Conservation (phyloP, 35 echinoderm and acorn worm genomes). For the Heliocidaris tuberculata region DNA sequence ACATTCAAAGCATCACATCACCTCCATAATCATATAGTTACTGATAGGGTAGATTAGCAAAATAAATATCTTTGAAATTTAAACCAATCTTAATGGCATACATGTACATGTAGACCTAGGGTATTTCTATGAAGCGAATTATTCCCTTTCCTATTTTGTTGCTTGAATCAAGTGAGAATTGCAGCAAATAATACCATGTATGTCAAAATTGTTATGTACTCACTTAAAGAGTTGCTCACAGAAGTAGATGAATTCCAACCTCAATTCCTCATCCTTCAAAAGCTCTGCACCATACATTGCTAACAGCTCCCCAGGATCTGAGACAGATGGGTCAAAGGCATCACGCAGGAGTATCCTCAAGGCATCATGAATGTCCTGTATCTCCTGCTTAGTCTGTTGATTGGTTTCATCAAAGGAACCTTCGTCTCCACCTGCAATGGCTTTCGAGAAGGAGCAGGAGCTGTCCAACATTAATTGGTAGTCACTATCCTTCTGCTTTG, state of each 20-base stretch:
- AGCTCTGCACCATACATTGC: not conserved
- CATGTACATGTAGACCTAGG: too few species aligned
- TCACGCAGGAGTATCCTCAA: not conserved
- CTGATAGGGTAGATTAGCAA: too few species aligned
- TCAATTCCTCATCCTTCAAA: not conserved
- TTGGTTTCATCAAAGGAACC: not conserved
- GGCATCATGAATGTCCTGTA: not conserved
- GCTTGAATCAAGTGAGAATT: too few species aligned
- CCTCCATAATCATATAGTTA: too few species aligned
- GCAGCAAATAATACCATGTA: too few species aligned
- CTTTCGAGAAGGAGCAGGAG: not conserved
- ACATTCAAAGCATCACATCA: too few species aligned
- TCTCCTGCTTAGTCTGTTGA: not conserved
- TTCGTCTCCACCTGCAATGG: not conserved
- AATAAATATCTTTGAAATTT: too few species aligned
- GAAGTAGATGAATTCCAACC: not conserved
- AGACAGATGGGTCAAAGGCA: not conserved
- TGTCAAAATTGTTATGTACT: not conserved
- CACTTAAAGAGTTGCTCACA: constrained; percentile 2
- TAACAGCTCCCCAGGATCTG: not conserved
- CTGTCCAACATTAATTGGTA: not conserved
- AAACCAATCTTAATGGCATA: too few species aligned
- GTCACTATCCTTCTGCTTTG: not conserved
- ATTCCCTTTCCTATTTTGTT: too few species aligned
- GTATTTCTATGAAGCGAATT: too few species aligned